Evolutionary conservation across 2,113 vertebrate species (phyloP), one percentile per base, ranked within the genome.

Genomic region (Capreolus pygargus): DNA sequence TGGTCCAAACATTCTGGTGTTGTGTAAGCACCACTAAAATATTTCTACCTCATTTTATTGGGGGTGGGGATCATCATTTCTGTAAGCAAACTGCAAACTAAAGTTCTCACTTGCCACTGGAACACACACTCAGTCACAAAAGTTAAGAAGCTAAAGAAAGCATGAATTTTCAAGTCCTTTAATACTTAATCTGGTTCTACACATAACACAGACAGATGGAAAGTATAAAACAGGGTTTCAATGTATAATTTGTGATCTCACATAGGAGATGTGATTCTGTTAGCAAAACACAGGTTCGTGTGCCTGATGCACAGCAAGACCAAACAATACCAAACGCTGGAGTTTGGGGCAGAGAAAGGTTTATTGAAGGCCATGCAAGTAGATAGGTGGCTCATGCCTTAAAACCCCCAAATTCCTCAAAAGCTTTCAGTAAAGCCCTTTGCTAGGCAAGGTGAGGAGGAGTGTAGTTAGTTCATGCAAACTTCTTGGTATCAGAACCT

Each of bases 71-170:
- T 55, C 54, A 33, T 54, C 2, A 43, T 81, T 87, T 96, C 52
- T 74, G 6, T 45, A 36, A 43, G 4, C 15, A 81, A 92, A 96
- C 55, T 50, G 4, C 15, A 81, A 92, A 96, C 45, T 50, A 28
- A 96, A 93, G 74, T 84, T 94, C 25, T 91, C 23, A 50, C 19
- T 83, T 74, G 27, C 60, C 30, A 67, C 64, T 85, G 13, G 83
- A 94, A 89, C 45, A 25, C 3, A 8, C 36, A n/a, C 0, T 82
- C 21, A 58, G 13, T 92, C 45, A 84, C 6, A 94, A 36, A 52
- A 60, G 64, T 95, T 87, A 85, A 95, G 33, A 94, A 85, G 88
- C 3, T 16, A 94, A 89, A 55, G 17, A 89, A 96, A 90, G 15
- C 30, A 21, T 36, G 19, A 16, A 25, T 90, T 86, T 89, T 89